Evolutionary conservation across 2,113 vertebrate species (phyloP), one percentile per base, ranked within the genome.

Genomic region (Muntiacus reevesi): DNA sequence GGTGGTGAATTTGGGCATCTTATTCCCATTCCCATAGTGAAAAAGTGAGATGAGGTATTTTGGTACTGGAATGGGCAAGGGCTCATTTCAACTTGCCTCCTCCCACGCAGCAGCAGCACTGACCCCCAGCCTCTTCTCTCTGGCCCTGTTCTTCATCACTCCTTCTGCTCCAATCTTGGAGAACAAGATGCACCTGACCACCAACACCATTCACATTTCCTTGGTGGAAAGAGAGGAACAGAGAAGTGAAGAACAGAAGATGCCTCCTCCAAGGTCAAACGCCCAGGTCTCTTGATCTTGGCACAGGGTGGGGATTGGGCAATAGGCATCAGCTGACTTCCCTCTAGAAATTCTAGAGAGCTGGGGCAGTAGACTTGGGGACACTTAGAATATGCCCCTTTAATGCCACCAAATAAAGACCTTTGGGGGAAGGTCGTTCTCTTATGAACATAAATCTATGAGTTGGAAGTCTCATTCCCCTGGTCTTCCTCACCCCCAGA

Each of bases 321-420:
- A 97, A 40, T 78, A 96, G 74, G 71, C 79, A 94, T 93, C 95
- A 96, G 97, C 40, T 97, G 92, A 96, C 40, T 93, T 97, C 76
- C 87, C 86, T 96, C 91, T 94, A 95, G 50, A 96, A 96, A 94
- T 90, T 96, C 82, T 97, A 97, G 92, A 95, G 47, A 98, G 83
- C 52, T 97, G 86, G 83, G 95, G 86, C 97, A 97, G 96, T 95
- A 94, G 91, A 98, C n/a, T 50, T 96, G 94, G 89, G 88, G 76
- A 94, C 59, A 95, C 81, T 90, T 97, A 96, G 88, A 96, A 71
- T 45, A 98, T 89, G 91, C 50, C 93, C 97, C 96, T 96, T 97
- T 91, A 96, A 64, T 60, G 95, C 91, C 95, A 94, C 91, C 97
- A 97, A 95, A 89, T 97, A 97, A 97, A 98, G 90, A 96, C 64